These are phyloP conservation scores for Hephaestus fuliginosus DNA, from an alignment of 2,797 vertebrate species.

Conservation along the genomic window DNA sequence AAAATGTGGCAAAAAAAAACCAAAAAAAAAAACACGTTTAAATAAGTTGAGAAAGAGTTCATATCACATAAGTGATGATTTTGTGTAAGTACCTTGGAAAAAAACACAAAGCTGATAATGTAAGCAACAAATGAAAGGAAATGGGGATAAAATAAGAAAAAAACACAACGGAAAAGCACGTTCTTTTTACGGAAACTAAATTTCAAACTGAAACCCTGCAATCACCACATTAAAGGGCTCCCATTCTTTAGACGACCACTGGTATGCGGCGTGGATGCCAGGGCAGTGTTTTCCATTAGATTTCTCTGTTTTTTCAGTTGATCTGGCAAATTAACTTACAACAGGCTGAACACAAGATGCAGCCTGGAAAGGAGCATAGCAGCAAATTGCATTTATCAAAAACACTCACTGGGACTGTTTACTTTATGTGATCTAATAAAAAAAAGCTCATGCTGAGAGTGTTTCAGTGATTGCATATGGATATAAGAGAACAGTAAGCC, in stretches of 20 bases:
- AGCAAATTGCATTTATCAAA: slow-evolving; percentile 88
- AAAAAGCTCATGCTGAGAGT: slow-evolving; percentile 77
- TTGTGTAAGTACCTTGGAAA: slow-evolving; percentile 56
- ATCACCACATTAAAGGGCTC: slow-evolving; percentile 87
- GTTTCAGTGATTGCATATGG: slow-evolving; percentile 79
- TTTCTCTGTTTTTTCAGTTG: slow-evolving; percentile 85
- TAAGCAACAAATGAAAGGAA: slow-evolving; percentile 81
- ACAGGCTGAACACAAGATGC: slow-evolving; percentile 85
- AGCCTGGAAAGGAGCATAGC: slow-evolving; percentile 84
- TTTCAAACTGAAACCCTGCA: slow-evolving; percentile 84
- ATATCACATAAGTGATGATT: slow-evolving; percentile 59
- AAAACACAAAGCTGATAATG: slow-evolving; percentile 71
- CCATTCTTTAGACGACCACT: slow-evolving; percentile 82
- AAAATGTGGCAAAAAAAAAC: slow-evolving; percentile 52
- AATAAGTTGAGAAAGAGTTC: slow-evolving; percentile 67
- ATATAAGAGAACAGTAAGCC: slow-evolving; percentile 75
- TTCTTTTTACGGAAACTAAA: slow-evolving; percentile 84
- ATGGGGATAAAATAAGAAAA: slow-evolving; percentile 73
- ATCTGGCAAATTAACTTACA: slow-evolving; percentile 90
- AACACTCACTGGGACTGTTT: slow-evolving; percentile 84
- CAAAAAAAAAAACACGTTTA: slow-evolving; percentile 13
- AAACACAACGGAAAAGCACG: slow-evolving; percentile 78
- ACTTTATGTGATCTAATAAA: slow-evolving; percentile 85
- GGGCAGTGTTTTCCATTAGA: slow-evolving; percentile 86
- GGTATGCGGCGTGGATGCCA: slow-evolving; percentile 84